Conservation (phyloP, 2,113 vertebrate genomes). For the Abramis brama region DNA sequence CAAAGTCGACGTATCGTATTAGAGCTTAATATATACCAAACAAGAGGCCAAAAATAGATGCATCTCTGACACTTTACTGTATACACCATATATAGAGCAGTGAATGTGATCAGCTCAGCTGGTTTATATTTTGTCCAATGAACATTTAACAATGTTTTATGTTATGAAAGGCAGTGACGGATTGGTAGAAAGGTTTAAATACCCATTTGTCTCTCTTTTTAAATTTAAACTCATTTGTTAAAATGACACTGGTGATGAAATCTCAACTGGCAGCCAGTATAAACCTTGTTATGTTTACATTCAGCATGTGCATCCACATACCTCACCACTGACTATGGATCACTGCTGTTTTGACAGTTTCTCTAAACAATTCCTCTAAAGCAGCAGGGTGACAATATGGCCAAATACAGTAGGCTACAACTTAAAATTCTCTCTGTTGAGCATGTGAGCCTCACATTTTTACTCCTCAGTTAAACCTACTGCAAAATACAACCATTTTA, state of each 20-base stretch:
- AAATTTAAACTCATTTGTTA: neutral
- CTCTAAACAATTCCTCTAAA: slow-evolving; percentile 39
- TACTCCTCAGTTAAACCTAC: neutral
- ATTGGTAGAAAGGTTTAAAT: neutral
- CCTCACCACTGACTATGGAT: neutral
- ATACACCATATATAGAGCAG: slow-evolving; percentile 24
- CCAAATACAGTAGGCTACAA: neutral
- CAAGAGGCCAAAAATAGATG: slow-evolving; percentile 48
- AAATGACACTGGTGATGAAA: slow-evolving; percentile 18
- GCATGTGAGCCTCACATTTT: neutral
- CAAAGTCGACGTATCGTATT: slow-evolving; percentile 41
- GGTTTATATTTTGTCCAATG: neutral
- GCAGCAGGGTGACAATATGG: neutral
- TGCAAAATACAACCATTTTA: neutral
- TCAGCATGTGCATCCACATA: slow-evolving; percentile 15
- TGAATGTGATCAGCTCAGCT: neutral
- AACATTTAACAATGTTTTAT: neutral
- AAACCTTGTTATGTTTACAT: slow-evolving; percentile 26
- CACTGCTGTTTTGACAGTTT: slow-evolving; percentile 34
- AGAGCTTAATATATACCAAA: slow-evolving; percentile 57
- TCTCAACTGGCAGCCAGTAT: neutral
- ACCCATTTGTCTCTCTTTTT: neutral
- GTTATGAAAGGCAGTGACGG: neutral
- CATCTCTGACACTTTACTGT: slow-evolving; percentile 32
- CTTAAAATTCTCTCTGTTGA: neutral